A percentile compares a stretch with the other conserved stretches of the same genome.
Conservation (phyloP, 2,113 vertebrate species). For the Cyphomyrus discorhynchus region DNA sequence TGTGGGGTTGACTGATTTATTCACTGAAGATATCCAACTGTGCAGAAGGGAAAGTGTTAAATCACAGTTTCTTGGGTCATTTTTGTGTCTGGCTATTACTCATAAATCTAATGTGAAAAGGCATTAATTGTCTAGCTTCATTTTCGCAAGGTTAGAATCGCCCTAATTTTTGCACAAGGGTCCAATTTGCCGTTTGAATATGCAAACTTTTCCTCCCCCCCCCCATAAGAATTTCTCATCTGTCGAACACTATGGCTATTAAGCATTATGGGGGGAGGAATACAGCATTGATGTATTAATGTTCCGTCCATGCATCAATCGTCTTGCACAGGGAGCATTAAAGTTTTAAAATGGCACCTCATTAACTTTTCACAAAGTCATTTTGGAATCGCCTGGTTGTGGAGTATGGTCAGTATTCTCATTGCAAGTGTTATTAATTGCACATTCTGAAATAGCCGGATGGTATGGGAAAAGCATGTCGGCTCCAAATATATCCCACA, state of each 20-base stretch:
- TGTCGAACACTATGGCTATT: neutral
- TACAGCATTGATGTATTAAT: neutral
- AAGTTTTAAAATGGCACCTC: constrained; percentile 11
- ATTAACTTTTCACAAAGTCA: constrained; percentile 1
- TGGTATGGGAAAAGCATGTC: neutral
- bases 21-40: neutral
- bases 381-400: neutral
- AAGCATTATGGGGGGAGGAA: neutral
- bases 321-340: neutral
- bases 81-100: neutral
- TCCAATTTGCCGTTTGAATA: neutral
- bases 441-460: neutral
- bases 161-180: neutral
- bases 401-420: neutral
- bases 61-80: neutral
- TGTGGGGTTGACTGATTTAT: neutral
- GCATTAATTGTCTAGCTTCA: neutral
- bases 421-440: neutral
- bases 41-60: neutral
- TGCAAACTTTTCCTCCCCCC: neutral
- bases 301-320: neutral
- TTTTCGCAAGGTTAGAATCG: neutral
- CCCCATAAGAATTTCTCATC: neutral
- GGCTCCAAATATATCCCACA: neutral
- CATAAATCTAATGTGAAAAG: neutral